These are phyloP conservation scores for Zaprionus ornatus DNA, from an alignment of 1,140 invertebrate species.

Conservation along the genomic window DNA sequence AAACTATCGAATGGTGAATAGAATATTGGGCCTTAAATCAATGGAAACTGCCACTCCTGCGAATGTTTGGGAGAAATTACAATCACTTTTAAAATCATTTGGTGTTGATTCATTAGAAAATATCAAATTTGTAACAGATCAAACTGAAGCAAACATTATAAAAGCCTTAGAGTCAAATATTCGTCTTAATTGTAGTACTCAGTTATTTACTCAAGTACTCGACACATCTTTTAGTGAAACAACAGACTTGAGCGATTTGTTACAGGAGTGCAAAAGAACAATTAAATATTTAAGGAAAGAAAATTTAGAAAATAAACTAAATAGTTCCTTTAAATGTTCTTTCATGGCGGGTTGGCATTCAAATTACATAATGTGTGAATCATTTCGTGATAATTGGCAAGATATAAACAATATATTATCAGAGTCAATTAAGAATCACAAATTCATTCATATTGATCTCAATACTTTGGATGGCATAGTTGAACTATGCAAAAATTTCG, in stretches of 20 bases:
- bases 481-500: conserved; percentile 18
- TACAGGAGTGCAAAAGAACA: conserved; percentile 13
- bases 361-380: conserved; percentile 20
- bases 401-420: conserved; percentile 22
- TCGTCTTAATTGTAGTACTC: conserved; percentile 25
- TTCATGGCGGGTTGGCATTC: conserved; percentile 24
- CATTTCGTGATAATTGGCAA: conserved; percentile 37
- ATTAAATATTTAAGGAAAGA: conserved; percentile 32
- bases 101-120: conserved; percentile 19
- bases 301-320: conserved; percentile 20
- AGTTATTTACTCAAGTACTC: conserved; percentile 28
- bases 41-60: not conserved
- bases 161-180: conserved; percentile 18
- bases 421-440: conserved; percentile 12
- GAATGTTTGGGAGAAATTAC: not conserved
- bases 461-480: conserved; percentile 13
- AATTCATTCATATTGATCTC: conserved; percentile 21
- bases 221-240: conserved; percentile 16
- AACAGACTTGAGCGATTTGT: conserved; percentile 1
- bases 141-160: conserved; percentile 15
- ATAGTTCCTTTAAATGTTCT: conserved; percentile 22
- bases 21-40: conserved; percentile 20
- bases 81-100: not conserved
- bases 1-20: conserved; percentile 3
- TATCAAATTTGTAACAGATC: conserved; percentile 38